A percentile compares a stretch with the other conserved stretches of the same genome.
Evolutionary conservation across 2,797 vertebrate genomes (phyloP).

Genomic region (Agapornis canus): DNA sequence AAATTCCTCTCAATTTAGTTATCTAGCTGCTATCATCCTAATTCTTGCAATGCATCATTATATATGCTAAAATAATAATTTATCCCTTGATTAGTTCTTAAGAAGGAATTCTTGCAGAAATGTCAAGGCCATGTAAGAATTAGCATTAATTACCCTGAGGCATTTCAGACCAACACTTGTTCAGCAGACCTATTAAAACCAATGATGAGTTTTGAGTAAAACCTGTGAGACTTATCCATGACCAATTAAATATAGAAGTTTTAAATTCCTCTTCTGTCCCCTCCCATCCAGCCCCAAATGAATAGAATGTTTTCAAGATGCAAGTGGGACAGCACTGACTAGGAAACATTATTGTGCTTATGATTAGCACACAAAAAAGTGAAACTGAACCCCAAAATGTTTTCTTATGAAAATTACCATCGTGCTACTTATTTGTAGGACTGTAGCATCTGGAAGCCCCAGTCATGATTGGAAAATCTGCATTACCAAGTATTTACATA

Average conservation of each 20-base stretch:
- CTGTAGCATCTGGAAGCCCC: background rate
- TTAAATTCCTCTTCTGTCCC: background rate
- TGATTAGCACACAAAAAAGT: background rate
- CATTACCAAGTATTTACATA: background rate
- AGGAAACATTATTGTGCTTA: background rate
- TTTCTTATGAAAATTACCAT: background rate
- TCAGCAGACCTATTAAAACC: constrained; percentile 41
- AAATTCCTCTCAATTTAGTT: background rate
- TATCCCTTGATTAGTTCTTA: constrained; percentile 28
- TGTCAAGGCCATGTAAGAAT: constrained; percentile 42
- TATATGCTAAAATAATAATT: constrained; percentile 33
- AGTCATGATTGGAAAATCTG: background rate
- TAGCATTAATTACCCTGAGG: constrained; percentile 36
- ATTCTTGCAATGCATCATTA: constrained; percentile 24
- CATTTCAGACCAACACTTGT: constrained; percentile 38
- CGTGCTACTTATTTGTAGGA: background rate
- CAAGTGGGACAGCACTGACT: background rate
- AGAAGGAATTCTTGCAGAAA: constrained; percentile 20
- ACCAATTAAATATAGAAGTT: constrained; percentile 3
- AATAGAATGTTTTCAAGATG: background rate
- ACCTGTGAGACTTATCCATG: background rate
- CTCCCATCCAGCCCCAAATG: background rate
- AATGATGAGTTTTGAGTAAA: constrained; percentile 26
- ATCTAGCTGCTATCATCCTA: background rate
- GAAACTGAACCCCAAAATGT: background rate